Evolutionary conservation across 23 tunicate species (phyloP), one percentile per base, ranked within the genome.

Genomic region (Halocynthia roretzi): DNA sequence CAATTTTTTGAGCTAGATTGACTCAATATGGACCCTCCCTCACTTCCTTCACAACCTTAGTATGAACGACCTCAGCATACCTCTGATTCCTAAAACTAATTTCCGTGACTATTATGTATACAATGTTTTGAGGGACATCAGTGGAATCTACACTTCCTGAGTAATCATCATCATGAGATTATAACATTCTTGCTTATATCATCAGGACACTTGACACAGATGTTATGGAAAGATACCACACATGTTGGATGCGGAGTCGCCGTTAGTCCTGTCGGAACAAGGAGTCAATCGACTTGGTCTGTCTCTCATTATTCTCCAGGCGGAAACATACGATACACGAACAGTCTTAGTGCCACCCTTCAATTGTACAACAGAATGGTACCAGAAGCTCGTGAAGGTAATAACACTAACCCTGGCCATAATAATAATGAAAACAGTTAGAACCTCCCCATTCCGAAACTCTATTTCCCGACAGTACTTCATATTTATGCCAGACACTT

Each of bases 301-400:
- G 96, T 95, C 5, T 79, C 90, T 44, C 99, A 95, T 53, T 95
- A 95, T 78, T 58, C 90, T 6, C 91, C 95, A 56, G 81, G 80
- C 6, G 99, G 99, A 22, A 95, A 95, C 61, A 62, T 87, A 22
- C 56, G 70, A 9, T 82, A 79, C 57, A 10, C 70, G 23, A 31
- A 31, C 44, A 81, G 61, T 17, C 53, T 65, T 10, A n/a, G 6
- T 8, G 48, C 44, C 50, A 85, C 97, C 7, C 52, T 71, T 40
- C 18, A 52, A 21, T 54, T 17, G 10, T 91, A 91, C 63, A 48
- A 77, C 20, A 63, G 40, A 67, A 84, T 85, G 50, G 90, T 85
- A 7, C 95, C 87, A 6, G 56, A 53, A 18, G 77, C 76, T 19
- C 75, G 81, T 18, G 2, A 40, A 61, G 83, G 94, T 87, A 77